A percentile compares a stretch with the other conserved stretches of the same genome.
These are phyloP conservation scores for Gnathonemus echidnorhynchus DNA, from an alignment of 2,113 vertebrate genomes.

Conservation along the genomic window DNA sequence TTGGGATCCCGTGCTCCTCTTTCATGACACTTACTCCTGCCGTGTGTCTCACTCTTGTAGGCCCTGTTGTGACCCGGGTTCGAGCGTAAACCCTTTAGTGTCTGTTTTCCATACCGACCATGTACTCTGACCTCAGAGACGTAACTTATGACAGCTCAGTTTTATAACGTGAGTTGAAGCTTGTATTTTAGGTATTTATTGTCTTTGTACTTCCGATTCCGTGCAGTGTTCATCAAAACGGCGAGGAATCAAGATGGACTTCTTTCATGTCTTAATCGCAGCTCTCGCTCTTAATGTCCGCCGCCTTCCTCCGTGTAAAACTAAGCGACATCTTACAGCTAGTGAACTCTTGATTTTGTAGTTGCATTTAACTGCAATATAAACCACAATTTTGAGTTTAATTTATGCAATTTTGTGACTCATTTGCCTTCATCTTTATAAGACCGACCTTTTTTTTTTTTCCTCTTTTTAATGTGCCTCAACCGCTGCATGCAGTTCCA, in stretches of 20 bases:
- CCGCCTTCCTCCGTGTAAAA: slow-evolving; percentile 32
- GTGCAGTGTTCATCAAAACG: slow-evolving; percentile 30
- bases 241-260: slow-evolving; percentile 40
- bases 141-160: slow-evolving; percentile 34
- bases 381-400: slow-evolving; percentile 49
- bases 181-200: slow-evolving; percentile 47
- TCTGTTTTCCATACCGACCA: not conserved
- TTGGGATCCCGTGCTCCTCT: not conserved
- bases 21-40: not conserved
- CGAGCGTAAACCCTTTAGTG: not conserved
- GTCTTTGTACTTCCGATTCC: slow-evolving; percentile 46
- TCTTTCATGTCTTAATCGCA: slow-evolving; percentile 50
- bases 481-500: slow-evolving; percentile 69
- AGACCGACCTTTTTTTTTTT: slow-evolving; percentile 43
- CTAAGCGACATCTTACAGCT: slow-evolving; percentile 38
- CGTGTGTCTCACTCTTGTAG: not conserved
- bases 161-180: slow-evolving; percentile 33
- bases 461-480: slow-evolving; percentile 65
- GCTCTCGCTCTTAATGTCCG: slow-evolving; percentile 31
- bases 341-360: slow-evolving; percentile 45
- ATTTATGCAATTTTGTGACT: slow-evolving; percentile 64
- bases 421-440: slow-evolving; percentile 20
- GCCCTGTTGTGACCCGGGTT: not conserved
- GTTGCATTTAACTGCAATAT: slow-evolving; percentile 58
- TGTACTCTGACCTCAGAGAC: slow-evolving; percentile 12